These are phyloP conservation scores for Cetonia aurata DNA, from an alignment of 2,888 invertebrate species.

Conservation along the genomic window DNA sequence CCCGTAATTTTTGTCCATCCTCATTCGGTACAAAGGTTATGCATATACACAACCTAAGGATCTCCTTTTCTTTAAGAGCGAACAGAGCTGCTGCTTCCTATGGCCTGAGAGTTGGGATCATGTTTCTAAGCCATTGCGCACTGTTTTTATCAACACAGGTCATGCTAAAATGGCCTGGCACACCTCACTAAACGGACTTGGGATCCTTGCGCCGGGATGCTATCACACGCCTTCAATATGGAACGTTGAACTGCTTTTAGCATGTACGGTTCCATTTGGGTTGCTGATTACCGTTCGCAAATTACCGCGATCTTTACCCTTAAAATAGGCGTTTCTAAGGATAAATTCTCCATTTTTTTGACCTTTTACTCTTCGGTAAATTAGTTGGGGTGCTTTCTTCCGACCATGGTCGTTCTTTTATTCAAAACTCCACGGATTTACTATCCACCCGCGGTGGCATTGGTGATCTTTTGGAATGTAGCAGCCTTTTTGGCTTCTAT, in stretches of 20 bases:
- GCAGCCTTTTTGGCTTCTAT: no score
- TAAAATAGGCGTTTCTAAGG: background rate
- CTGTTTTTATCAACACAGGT: background rate
- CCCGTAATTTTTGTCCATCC: background rate
- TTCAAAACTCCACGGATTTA: background rate
- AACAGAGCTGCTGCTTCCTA: background rate
- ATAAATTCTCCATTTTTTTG: background rate
- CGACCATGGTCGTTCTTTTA: background rate
- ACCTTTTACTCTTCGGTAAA: background rate
- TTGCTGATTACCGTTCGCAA: background rate
- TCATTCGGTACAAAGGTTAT: background rate
- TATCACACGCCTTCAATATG: background rate
- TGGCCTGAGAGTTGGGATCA: background rate
- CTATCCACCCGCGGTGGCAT: background rate
- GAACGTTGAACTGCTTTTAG: background rate
- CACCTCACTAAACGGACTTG: conserved; percentile 1
- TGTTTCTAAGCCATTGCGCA: background rate
- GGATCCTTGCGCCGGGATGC: background rate
- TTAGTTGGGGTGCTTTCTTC: background rate
- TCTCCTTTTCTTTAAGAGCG: background rate
- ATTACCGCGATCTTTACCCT: background rate
- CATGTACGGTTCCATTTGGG: background rate
- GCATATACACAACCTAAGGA: background rate
- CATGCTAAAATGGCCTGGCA: background rate
- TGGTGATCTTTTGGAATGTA: no score